A percentile compares a stretch with the other conserved stretches of the same genome.
phyloP scores from a whole-genome alignment of 2,797 vertebrate genomes.

The Myiotriccus ornatus region DNA sequence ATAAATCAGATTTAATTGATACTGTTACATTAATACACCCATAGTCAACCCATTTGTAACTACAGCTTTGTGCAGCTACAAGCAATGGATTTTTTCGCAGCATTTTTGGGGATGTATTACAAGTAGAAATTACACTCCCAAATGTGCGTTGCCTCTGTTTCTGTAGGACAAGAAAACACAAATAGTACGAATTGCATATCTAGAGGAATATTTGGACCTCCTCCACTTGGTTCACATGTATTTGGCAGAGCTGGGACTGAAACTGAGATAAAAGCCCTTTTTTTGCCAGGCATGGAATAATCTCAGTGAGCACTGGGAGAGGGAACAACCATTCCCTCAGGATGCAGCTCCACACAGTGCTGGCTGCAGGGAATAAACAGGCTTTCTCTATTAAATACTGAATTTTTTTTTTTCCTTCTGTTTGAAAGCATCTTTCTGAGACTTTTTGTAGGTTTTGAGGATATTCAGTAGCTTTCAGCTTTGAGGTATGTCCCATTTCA shows the following conservation, averaged over 20 bases:
- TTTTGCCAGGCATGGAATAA: not conserved
- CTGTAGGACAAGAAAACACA: not conserved
- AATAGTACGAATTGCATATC: not conserved
- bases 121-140: not conserved
- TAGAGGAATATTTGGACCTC: not conserved
- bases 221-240: not conserved
- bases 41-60: not conserved
- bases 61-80: not conserved
- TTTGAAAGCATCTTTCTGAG: not conserved
- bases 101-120: not conserved
- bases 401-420: not conserved
- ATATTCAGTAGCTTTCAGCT: not conserved
- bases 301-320: not conserved
- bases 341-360: not conserved
- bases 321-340: not conserved
- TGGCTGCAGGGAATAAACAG: not conserved
- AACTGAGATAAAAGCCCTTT: not conserved
- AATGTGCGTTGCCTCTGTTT: rapidly evolving
- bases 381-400: not conserved
- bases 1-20: not conserved
- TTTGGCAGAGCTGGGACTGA: not conserved
- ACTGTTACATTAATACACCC: not conserved
- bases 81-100: not conserved
- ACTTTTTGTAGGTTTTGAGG: not conserved
- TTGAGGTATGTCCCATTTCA: not conserved